Percentiles rank a stretch among this genome's conserved stretches.
phyloP scores from a whole-genome alignment of 2,888 invertebrate genomes.

The Gandaritis pyraliata region DNA sequence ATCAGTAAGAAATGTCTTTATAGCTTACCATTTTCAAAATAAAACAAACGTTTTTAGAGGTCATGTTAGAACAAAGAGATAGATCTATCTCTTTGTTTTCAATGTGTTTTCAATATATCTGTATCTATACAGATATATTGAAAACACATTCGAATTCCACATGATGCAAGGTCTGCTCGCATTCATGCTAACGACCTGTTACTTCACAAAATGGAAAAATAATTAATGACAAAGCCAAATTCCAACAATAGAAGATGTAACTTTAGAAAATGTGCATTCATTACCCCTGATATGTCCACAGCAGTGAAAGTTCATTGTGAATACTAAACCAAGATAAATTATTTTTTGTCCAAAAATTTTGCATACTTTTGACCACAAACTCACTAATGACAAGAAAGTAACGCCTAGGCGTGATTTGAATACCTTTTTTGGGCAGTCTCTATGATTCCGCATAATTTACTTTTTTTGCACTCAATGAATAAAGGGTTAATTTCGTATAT shows the following conservation, averaged over 20 bases:
- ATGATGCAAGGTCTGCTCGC: slow-evolving; percentile 1
- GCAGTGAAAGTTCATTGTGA: slow-evolving; percentile 72
- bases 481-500: slow-evolving; percentile 28
- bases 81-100: no score
- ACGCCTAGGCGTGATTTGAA: slow-evolving; percentile 45
- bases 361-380: slow-evolving; percentile 64
- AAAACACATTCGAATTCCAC: neutral
- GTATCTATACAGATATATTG: neutral
- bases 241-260: slow-evolving; percentile 57
- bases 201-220: slow-evolving; percentile 22
- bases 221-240: slow-evolving; percentile 44
- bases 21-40: neutral
- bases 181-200: slow-evolving; percentile 5
- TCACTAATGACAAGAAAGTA: slow-evolving; percentile 76
- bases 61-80: neutral
- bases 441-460: slow-evolving; percentile 47
- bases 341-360: slow-evolving; percentile 64
- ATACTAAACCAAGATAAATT: slow-evolving; percentile 63
- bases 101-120: no score
- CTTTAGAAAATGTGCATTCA: slow-evolving; percentile 65
- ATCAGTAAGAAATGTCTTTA: neutral
- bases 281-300: slow-evolving; percentile 63
- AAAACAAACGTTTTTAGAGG: neutral
- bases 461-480: slow-evolving; percentile 34
- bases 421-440: slow-evolving; percentile 53